phyloP scores from a whole-genome alignment of 2,797 vertebrate species.

The Anniella stebbinsi region DNA sequence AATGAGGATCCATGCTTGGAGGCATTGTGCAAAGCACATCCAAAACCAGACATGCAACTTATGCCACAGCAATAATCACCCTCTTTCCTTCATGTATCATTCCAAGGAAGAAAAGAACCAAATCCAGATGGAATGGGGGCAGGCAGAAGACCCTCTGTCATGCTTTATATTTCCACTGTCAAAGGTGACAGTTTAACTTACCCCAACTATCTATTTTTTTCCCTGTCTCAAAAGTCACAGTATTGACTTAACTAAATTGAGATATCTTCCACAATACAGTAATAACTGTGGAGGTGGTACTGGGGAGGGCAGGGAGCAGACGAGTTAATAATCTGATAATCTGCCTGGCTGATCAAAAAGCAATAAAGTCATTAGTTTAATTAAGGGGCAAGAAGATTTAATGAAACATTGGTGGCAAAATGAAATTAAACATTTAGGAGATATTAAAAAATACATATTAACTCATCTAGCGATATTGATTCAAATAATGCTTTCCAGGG shows the following conservation, averaged over 20 bases:
- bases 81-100: not conserved
- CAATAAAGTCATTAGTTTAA: conserved; percentile 71
- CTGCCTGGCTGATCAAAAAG: conserved; percentile 69
- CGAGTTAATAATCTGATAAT: conserved; percentile 56
- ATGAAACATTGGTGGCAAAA: conserved; percentile 68
- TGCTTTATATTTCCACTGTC: not conserved
- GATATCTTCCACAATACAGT: conserved; percentile 16
- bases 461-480: conserved; percentile 45
- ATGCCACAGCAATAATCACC: too few species aligned
- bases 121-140: not conserved
- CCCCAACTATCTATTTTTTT: too few species aligned
- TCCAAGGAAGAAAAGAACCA: not conserved
- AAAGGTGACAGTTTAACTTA: not conserved
- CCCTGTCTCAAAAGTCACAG: not conserved
- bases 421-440: conserved; percentile 67
- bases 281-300: conserved; percentile 7
- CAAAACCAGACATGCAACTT: not conserved
- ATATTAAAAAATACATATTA: conserved; percentile 76
- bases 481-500: conserved; percentile 57
- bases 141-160: not conserved
- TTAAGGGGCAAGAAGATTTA: conserved; percentile 65
- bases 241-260: conserved; percentile 26
- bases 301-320: not conserved
- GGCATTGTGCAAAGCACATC: not conserved
- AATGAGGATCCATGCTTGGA: too few species aligned